Evolutionary conservation across 2,797 vertebrate genomes (phyloP).

Genomic region (Ispidina lecontei): DNA sequence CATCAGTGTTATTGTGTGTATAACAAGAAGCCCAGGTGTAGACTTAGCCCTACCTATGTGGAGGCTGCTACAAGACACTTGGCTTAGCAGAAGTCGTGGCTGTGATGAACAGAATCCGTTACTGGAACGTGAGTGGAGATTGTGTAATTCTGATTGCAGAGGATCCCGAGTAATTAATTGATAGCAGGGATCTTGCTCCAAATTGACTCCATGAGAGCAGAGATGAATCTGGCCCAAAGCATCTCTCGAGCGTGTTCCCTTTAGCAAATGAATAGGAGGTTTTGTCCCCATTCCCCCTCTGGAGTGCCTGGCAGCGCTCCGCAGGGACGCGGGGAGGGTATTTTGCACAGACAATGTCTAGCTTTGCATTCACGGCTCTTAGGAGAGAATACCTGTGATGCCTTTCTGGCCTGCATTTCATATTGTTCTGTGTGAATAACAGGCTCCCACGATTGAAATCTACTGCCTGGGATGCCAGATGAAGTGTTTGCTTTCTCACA

Average conservation of each 20-base stretch:
- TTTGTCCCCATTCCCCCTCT: not conserved
- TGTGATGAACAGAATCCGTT: not conserved
- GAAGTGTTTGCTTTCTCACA: slow-evolving; percentile 62
- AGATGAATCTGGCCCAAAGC: not conserved
- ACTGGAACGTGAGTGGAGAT: not conserved
- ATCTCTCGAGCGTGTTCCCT: not conserved
- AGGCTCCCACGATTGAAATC: slow-evolving; percentile 78
- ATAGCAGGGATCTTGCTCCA: not conserved
- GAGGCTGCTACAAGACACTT: not conserved
- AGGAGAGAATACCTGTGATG: not conserved
- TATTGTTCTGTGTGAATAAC: slow-evolving; percentile 59
- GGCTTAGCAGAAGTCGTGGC: not conserved
- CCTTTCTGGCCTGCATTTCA: not conserved
- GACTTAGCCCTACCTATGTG: not conserved
- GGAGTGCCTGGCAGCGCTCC: not conserved
- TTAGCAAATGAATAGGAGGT: not conserved
- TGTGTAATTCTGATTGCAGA: not conserved
- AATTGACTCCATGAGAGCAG: not conserved
- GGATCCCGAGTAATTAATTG: not conserved
- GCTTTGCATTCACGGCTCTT: not conserved
- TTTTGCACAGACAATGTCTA: not conserved
- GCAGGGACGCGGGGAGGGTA: not conserved
- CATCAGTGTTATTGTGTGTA: not conserved
- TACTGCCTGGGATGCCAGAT: slow-evolving; percentile 64
- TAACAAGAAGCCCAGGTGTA: not conserved